phyloP scores from a whole-genome alignment of 2,797 vertebrate genomes.

The Fringilla coelebs region DNA sequence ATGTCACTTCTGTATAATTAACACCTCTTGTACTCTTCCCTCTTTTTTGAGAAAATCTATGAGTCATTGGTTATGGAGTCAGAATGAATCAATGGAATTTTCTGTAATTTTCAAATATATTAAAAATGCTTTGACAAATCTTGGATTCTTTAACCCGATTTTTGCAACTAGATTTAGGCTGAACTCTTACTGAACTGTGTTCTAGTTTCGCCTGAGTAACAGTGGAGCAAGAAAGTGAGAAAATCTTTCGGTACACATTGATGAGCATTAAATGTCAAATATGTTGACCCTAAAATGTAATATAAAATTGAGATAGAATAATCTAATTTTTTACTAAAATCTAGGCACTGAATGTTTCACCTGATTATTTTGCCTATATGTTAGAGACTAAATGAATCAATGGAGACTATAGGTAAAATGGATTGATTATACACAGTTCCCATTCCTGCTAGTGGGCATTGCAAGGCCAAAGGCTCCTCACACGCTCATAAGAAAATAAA shows the following conservation, averaged over 20 bases:
- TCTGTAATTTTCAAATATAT: background rate
- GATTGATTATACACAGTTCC: background rate
- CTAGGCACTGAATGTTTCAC: background rate
- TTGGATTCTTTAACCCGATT: background rate
- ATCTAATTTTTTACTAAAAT: background rate
- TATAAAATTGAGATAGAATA: background rate
- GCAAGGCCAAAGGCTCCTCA: background rate
- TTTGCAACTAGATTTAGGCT: background rate
- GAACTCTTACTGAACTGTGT: conserved; percentile 9
- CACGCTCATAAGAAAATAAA: background rate
- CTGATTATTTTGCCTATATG: background rate
- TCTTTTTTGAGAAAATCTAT: background rate
- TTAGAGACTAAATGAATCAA: background rate
- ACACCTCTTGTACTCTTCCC: background rate
- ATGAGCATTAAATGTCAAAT: background rate
- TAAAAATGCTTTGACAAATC: background rate
- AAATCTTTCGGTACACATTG: background rate
- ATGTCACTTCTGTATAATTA: background rate
- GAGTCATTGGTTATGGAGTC: background rate
- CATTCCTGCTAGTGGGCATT: background rate
- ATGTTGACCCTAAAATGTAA: background rate
- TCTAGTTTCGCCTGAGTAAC: background rate
- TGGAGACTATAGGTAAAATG: background rate
- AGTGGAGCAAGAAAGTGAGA: background rate
- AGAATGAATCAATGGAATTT: background rate